phyloP scores from a whole-genome alignment of 2,113 vertebrate genomes.

The Gambusia affinis region DNA sequence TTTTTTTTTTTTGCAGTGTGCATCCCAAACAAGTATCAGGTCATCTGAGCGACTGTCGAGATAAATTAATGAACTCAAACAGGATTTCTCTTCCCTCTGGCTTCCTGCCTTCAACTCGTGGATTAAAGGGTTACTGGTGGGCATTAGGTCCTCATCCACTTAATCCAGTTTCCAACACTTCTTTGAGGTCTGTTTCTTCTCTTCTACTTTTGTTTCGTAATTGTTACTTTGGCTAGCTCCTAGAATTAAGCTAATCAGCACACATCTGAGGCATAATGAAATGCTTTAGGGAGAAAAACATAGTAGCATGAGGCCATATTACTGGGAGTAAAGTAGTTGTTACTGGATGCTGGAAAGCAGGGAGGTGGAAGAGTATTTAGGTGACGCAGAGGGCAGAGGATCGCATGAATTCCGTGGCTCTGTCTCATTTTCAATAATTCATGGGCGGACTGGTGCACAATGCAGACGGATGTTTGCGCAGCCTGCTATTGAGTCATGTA shows the following conservation, averaged over 20 bases:
- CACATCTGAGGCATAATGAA: background rate
- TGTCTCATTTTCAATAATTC: constrained; percentile 66
- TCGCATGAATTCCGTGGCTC: constrained; percentile 61
- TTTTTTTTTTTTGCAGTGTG: too few relatives aligned
- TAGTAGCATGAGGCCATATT: background rate
- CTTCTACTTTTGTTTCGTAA: constrained; percentile 14
- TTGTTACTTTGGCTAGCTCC: background rate
- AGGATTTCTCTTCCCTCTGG: constrained; percentile 36
- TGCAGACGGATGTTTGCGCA: constrained; percentile 13
- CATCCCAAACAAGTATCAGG: background rate
- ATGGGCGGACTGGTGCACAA: constrained; percentile 35
- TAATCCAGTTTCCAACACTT: constrained; percentile 61
- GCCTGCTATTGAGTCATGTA: constrained; percentile 21
- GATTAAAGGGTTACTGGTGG: constrained; percentile 68
- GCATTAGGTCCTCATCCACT: constrained; percentile 46
- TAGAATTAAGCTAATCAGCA: background rate
- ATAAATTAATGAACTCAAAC: constrained; percentile 17
- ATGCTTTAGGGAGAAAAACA: background rate
- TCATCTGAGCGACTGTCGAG: background rate
- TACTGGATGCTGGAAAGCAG: constrained; percentile 15
- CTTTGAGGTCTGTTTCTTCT: constrained; percentile 26
- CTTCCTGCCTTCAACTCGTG: constrained; percentile 51
- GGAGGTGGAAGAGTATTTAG: constrained; percentile 37
- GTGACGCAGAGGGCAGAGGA: constrained; percentile 55
- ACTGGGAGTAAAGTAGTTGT: constrained; percentile 7